Conservation (phyloP, 1,140 invertebrate species). For the Pararge aegeria region DNA sequence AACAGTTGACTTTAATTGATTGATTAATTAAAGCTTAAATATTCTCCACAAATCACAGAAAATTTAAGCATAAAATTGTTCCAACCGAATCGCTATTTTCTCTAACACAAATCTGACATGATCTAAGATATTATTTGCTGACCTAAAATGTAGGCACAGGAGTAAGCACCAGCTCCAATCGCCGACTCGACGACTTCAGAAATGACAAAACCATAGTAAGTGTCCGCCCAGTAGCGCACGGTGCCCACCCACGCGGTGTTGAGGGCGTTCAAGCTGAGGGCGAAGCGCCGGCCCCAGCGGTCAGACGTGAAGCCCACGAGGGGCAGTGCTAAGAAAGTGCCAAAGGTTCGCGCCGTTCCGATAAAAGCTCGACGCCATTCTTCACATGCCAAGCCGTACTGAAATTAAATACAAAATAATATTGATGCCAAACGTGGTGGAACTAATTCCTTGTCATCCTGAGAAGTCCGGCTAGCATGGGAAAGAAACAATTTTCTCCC, state of each 20-base stretch:
- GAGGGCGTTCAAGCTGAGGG: slow-evolving; percentile 1
- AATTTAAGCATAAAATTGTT: too few species aligned
- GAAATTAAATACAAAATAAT: background rate
- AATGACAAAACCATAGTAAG: slow-evolving; percentile 7
- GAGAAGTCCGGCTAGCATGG: too few species aligned
- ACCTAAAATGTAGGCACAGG: slow-evolving; percentile 2
- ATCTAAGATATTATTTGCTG: background rate
- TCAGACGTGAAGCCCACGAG: background rate
- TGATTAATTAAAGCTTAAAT: too few species aligned
- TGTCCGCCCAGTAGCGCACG: background rate
- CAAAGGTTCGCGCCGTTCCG: background rate
- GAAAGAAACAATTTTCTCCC: too few species aligned
- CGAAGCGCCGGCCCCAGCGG: slow-evolving; percentile 4
- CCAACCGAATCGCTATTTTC: too few species aligned
- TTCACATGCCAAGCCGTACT: slow-evolving; percentile 2
- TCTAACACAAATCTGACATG: too few species aligned
- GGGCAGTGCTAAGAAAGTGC: background rate
- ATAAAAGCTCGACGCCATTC: background rate
- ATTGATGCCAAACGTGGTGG: background rate
- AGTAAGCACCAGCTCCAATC: background rate
- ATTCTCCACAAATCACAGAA: too few species aligned
- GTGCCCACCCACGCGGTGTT: background rate
- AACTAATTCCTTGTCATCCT: too few species aligned
- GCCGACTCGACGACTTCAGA: background rate
- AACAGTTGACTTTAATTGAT: too few species aligned